A percentile compares a stretch with the other conserved stretches of the same genome.
These are phyloP conservation scores for Eumeta japonica DNA, from an alignment of 1,140 invertebrate genomes.

Conservation along the genomic window DNA sequence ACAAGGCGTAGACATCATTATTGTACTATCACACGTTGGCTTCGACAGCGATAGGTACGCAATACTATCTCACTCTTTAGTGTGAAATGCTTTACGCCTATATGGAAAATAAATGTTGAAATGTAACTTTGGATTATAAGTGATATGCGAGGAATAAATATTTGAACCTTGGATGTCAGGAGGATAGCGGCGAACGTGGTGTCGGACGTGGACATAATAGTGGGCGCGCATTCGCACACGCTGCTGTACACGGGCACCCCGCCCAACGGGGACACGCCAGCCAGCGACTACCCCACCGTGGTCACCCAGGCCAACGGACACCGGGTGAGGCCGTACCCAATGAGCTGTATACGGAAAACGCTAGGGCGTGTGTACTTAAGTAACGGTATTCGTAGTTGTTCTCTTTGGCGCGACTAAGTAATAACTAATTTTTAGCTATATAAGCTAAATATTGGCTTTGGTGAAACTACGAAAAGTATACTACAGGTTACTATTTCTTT, in stretches of 20 bases:
- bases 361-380: not conserved
- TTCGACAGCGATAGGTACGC: constrained; percentile 61
- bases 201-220: constrained; percentile 73
- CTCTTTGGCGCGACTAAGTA: too few relatives aligned
- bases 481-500: too few relatives aligned
- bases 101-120: too few relatives aligned
- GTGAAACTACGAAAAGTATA: too few relatives aligned
- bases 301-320: constrained; percentile 59
- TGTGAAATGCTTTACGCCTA: too few relatives aligned
- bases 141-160: not conserved
- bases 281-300: constrained; percentile 67
- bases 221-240: constrained; percentile 86
- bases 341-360: too few relatives aligned
- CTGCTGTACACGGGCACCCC: constrained; percentile 65
- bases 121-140: too few relatives aligned
- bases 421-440: too few relatives aligned
- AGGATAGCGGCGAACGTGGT: constrained; percentile 65
- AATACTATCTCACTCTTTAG: not conserved
- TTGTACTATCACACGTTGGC: constrained; percentile 79
- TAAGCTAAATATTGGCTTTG: too few relatives aligned
- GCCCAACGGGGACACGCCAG: constrained; percentile 59
- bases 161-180: constrained; percentile 21
- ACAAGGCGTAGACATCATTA: constrained; percentile 71
- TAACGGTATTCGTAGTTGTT: not conserved
- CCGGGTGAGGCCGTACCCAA: constrained; percentile 38